Percentiles rank a stretch among this genome's conserved stretches.
Conservation (phyloP, 2,888 invertebrate species). For the Clostera curtula region DNA sequence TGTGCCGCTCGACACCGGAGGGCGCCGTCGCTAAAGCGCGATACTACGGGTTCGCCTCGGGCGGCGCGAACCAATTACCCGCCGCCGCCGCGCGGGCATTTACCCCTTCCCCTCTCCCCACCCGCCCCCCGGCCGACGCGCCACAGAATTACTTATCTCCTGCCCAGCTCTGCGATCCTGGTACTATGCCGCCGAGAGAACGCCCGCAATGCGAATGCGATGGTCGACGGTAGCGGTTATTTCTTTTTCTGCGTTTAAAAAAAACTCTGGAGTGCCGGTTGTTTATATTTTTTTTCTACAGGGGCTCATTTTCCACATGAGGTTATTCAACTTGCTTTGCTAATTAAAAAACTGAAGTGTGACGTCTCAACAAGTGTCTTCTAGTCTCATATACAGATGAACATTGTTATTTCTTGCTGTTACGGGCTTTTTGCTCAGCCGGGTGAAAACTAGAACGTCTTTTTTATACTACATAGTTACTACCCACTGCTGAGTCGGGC, state of each 20-base stretch:
- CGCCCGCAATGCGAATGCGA: slow-evolving; percentile 63
- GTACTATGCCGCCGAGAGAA: slow-evolving; percentile 64
- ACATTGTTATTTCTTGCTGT: too few species aligned
- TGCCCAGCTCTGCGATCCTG: slow-evolving; percentile 45
- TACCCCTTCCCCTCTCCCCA: slow-evolving; percentile 48
- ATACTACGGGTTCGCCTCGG: slow-evolving; percentile 74
- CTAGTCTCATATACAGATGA: too few species aligned
- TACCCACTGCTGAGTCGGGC: too few species aligned
- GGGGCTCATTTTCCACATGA: too few species aligned
- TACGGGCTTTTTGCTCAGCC: too few species aligned
- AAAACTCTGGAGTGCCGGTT: neutral
- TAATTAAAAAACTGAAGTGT: too few species aligned
- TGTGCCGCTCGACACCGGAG: slow-evolving; percentile 66
- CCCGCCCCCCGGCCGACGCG: slow-evolving; percentile 28
- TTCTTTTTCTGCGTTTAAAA: slow-evolving; percentile 22
- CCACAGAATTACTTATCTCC: slow-evolving; percentile 60
- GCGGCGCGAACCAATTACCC: slow-evolving; percentile 76
- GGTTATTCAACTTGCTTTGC: too few species aligned
- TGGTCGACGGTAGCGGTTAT: slow-evolving; percentile 26
- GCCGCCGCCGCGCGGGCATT: slow-evolving; percentile 66
- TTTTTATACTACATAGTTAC: too few species aligned
- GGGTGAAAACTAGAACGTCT: too few species aligned
- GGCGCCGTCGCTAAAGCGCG: slow-evolving; percentile 75
- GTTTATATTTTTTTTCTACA: neutral
- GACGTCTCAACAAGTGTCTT: too few species aligned